phyloP scores from a whole-genome alignment of 1,140 invertebrate genomes.

The Sycophila sp. region DNA sequence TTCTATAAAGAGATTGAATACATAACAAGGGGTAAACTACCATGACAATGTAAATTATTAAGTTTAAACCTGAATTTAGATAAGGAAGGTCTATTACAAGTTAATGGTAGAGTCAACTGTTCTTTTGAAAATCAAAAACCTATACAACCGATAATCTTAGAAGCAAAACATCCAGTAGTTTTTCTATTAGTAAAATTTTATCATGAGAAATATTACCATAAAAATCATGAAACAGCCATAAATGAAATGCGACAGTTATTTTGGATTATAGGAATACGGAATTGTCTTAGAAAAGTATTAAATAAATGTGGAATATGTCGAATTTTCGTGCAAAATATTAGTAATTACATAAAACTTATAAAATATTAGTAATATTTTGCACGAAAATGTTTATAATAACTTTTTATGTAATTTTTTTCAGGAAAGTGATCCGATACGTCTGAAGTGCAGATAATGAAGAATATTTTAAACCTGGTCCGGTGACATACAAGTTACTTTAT shows the following conservation, averaged over 20 bases:
- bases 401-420: too few species aligned
- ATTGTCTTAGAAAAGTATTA: background rate
- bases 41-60: background rate
- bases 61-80: background rate
- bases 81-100: background rate
- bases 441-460: too few species aligned
- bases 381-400: too few species aligned
- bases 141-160: background rate
- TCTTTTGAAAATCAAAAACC: background rate
- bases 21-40: background rate
- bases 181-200: background rate
- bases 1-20: background rate
- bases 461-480: too few species aligned
- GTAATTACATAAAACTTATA: too few species aligned
- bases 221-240: constrained; percentile 42
- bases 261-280: constrained; percentile 40
- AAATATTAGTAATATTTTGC: too few species aligned
- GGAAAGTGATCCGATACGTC: too few species aligned
- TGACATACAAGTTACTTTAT: too few species aligned
- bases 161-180: background rate
- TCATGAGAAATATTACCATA: too few species aligned
- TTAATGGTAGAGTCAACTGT: background rate
- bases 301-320: constrained; percentile 1
- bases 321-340: too few species aligned
- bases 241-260: constrained; percentile 43